These are phyloP conservation scores for Scomber colias DNA, from an alignment of 2,113 vertebrate species.

Conservation along the genomic window DNA sequence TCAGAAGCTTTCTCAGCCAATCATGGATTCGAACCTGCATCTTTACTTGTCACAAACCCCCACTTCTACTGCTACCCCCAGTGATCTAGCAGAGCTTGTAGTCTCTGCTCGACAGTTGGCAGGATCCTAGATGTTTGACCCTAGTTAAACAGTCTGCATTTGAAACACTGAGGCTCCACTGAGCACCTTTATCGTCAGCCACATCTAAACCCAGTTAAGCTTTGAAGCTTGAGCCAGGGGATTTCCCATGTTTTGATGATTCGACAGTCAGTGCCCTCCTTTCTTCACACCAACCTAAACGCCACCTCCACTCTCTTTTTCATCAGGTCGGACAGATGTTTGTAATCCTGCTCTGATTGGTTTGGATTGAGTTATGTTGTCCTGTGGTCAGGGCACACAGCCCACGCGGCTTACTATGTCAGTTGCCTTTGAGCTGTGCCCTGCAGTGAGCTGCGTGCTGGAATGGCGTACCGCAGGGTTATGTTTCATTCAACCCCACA, in stretches of 20 bases:
- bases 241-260: slow-evolving; percentile 71
- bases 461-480: slow-evolving; percentile 59
- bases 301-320: slow-evolving; percentile 25
- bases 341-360: slow-evolving; percentile 74
- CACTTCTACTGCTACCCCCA: background rate
- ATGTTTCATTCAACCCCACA: slow-evolving; percentile 83
- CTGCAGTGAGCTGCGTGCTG: slow-evolving; percentile 63
- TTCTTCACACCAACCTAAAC: slow-evolving; percentile 21
- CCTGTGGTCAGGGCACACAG: slow-evolving; percentile 53
- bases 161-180: slow-evolving; percentile 33
- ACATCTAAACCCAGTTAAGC: slow-evolving; percentile 69
- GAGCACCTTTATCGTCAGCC: slow-evolving; percentile 48
- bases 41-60: slow-evolving; percentile 21
- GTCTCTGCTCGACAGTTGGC: slow-evolving; percentile 25
- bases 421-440: slow-evolving; percentile 62
- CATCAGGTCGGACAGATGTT: slow-evolving; percentile 70
- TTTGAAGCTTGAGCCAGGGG: slow-evolving; percentile 79
- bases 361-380: slow-evolving; percentile 62
- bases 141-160: slow-evolving; percentile 36
- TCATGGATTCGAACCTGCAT: slow-evolving; percentile 14
- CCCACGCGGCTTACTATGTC: slow-evolving; percentile 55
- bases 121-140: slow-evolving; percentile 47
- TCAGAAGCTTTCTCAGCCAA: background rate
- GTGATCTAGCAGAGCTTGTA: slow-evolving; percentile 17
- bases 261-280: slow-evolving; percentile 65